A percentile compares a stretch with the other conserved stretches of the same genome.
These are phyloP conservation scores for Lycodopsis pacificus DNA, from an alignment of 2,797 vertebrate genomes.

Conservation along the genomic window DNA sequence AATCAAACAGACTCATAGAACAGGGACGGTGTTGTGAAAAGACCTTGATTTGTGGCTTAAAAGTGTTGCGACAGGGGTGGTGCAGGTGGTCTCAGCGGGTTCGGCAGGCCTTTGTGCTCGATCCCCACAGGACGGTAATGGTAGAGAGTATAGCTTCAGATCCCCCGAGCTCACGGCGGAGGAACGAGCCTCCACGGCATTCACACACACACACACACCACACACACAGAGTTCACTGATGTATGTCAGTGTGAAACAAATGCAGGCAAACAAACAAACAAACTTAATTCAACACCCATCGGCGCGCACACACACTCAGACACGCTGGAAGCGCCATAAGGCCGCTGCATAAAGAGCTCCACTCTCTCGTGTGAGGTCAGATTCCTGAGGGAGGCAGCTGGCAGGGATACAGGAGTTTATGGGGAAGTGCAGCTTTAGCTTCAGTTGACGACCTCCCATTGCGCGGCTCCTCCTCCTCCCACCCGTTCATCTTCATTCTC, in stretches of 20 bases:
- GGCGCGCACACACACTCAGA: conserved; percentile 11
- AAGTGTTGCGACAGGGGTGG: not conserved
- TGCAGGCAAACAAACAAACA: conserved; percentile 45
- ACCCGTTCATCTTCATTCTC: conserved; percentile 41
- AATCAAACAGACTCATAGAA: not conserved
- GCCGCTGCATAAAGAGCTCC: conserved; percentile 53
- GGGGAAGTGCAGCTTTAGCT: conserved; percentile 34
- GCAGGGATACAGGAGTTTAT: conserved; percentile 43
- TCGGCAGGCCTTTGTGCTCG: conserved; percentile 41
- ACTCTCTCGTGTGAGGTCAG: conserved; percentile 46
- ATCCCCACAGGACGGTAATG: conserved; percentile 39
- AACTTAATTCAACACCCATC: conserved; percentile 23
- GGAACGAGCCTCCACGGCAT: conserved; percentile 1
- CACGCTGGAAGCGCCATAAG: conserved; percentile 56
- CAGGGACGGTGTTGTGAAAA: not conserved
- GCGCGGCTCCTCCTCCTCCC: conserved; percentile 22
- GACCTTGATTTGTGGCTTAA: conserved; percentile 3
- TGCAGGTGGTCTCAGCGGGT: conserved; percentile 26
- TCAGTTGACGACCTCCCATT: conserved; percentile 19
- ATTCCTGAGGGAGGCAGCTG: conserved; percentile 46
- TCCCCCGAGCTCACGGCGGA: conserved; percentile 25
- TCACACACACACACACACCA: conserved; percentile 9
- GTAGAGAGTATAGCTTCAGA: conserved; percentile 36
- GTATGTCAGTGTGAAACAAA: conserved; percentile 45
- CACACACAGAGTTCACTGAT: conserved; percentile 29